Percentiles rank a stretch among this genome's conserved stretches.
phyloP scores from a whole-genome alignment of 2,888 invertebrate genomes.

The Epirrhoe alternata region DNA sequence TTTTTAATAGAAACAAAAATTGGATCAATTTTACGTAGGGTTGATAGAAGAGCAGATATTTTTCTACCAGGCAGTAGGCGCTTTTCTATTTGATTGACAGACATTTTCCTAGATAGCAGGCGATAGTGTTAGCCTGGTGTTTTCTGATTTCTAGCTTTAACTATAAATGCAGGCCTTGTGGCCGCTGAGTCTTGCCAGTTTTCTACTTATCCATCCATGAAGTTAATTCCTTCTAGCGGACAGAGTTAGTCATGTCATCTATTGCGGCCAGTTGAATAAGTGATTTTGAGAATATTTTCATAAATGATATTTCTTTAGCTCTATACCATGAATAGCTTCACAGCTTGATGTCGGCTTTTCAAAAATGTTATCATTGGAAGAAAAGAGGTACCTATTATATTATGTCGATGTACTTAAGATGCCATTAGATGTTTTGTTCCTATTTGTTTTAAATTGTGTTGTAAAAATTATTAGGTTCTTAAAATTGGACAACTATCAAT shows the following conservation, averaged over 20 bases:
- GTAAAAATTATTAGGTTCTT: constrained; percentile 53
- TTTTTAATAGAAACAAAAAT: constrained; percentile 52
- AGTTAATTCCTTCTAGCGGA: constrained; percentile 70
- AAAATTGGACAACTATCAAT: constrained; percentile 56
- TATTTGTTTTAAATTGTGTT: constrained; percentile 61
- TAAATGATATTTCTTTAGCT: constrained; percentile 77
- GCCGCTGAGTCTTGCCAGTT: constrained; percentile 78
- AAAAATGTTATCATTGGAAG: constrained; percentile 82
- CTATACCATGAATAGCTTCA: constrained; percentile 77
- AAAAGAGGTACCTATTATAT: constrained; percentile 81
- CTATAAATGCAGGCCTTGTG: constrained; percentile 59
- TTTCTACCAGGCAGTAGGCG: constrained; percentile 79
- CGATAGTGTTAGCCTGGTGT: constrained; percentile 73
- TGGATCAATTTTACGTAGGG: constrained; percentile 79
- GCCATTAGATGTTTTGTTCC: constrained; percentile 62
- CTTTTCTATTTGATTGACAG: constrained; percentile 73
- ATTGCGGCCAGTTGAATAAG: constrained; percentile 70
- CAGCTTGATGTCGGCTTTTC: constrained; percentile 83
- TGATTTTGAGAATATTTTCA: constrained; percentile 73
- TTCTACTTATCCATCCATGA: constrained; percentile 81
- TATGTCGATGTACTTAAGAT: constrained; percentile 76
- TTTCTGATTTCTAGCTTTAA: constrained; percentile 73
- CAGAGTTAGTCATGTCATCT: constrained; percentile 69
- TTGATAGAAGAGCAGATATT: constrained; percentile 76
- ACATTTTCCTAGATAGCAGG: constrained; percentile 66